Evolutionary conservation across 2,113 vertebrate genomes (phyloP), one percentile per base, ranked within the genome.

Genomic region (Lathamus discolor): DNA sequence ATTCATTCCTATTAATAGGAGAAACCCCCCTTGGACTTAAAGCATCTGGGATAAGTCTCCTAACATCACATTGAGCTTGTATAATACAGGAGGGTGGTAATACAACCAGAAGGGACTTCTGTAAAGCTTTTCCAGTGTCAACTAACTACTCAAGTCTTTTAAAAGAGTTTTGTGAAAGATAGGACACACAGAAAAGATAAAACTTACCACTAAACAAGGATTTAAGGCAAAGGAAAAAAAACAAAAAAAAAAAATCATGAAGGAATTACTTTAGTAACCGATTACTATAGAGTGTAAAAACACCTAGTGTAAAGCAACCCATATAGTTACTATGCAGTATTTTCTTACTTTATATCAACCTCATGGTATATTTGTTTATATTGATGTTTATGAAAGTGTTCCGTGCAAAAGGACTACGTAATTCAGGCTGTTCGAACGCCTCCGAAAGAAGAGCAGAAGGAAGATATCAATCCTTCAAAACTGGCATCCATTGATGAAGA

Each of bases 391-490:
- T 87, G 68, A 15, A 95, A 99, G 99, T 98, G 98, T 48, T 98
- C 98, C 29, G 52, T 75, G 7, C 99, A 99, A 93, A 98, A 98
- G 94, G 99, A 99, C 96, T 99, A 98, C 44, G 95, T 99, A 27
- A 90, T 99, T 55, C 95, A 98, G 95, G 99, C 99, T 59, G 96
- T 98, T 57, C 96, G 97, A 61, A 99, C 99, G 0, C 99, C 99
- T 76, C 97, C 97, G 23, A 98, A 96, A 90, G 98, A 98, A n/a
- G 97, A 97, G 49, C 94, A 96, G 57, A 77, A 82, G 67, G 97
- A 97, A 82, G 95, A 75, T 17, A 46, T 18, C 52, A 29, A 37
- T 33, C 64, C 86, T 44, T 76, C 92, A 54, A 95, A 67, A 10
- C 52, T 97, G 82, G 86, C 96, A 35, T 93, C 95, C 20, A 54